phyloP scores from a whole-genome alignment of 2,888 invertebrate species.

The Pelosia muscerda region DNA sequence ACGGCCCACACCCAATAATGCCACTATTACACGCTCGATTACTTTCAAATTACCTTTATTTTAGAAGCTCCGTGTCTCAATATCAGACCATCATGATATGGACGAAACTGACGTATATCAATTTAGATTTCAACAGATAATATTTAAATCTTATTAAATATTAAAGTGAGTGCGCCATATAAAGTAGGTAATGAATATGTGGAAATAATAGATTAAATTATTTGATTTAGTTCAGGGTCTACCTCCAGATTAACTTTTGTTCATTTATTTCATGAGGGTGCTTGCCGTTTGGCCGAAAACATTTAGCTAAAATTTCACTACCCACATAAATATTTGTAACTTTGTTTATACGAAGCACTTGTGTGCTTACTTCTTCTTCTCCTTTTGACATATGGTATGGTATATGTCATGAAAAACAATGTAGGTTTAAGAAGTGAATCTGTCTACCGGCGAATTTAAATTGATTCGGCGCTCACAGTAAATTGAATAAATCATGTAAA shows the following conservation, averaged over 20 bases:
- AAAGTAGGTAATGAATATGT: neutral
- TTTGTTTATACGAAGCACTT: too few relatives aligned
- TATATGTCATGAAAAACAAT: too few relatives aligned
- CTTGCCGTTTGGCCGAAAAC: too few relatives aligned
- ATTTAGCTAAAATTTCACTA: too few relatives aligned
- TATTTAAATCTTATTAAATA: conserved; percentile 15
- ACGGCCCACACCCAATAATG: conserved; percentile 72
- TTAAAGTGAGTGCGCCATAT: neutral
- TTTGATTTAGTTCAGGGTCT: conserved; percentile 1
- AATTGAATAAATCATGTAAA: neutral
- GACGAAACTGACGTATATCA: conserved; percentile 32
- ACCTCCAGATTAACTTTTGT: neutral
- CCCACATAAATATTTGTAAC: too few relatives aligned
- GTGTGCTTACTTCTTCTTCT: neutral
- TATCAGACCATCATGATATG: conserved; percentile 56
- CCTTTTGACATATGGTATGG: too few relatives aligned
- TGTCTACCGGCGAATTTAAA: too few relatives aligned
- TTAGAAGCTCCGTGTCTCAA: conserved; percentile 59
- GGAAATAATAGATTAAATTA: neutral
- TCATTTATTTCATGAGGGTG: neutral
- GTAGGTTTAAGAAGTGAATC: too few relatives aligned
- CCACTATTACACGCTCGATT: conserved; percentile 78
- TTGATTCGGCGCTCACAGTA: neutral
- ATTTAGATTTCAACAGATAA: conserved; percentile 21
- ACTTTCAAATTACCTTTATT: conserved; percentile 72